Evolutionary conservation across 2,113 vertebrate species (phyloP), one percentile per base, ranked within the genome.

Genomic region (Polypterus bichir): DNA sequence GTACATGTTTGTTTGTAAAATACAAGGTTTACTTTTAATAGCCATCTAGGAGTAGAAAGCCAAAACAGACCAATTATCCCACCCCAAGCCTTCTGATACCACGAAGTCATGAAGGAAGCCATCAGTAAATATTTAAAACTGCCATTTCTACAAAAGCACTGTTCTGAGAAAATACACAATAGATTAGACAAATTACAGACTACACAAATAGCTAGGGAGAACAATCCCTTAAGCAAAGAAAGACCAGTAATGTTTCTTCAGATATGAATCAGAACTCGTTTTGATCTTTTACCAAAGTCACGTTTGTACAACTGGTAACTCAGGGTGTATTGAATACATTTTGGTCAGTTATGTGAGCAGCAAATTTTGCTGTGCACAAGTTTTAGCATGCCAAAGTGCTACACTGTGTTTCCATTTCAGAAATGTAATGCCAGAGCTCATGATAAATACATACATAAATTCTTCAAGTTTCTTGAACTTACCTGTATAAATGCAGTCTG

Each of bases 361-460:
- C 47, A n/a, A 61, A 74, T 9, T 11, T 47, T 46, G 54, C 8
- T 6, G 57, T 27, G 48, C 73, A 63, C 66, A 65, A 64, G 55
- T 46, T 64, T 51, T 11, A 49, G 62, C 60, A 59, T 69, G 62
- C 71, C 69, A 66, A 76, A 83, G 81, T 88, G 91, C 92, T 98
- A 92, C 96, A 97, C 92, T 93, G 92, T 91, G 91, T 93, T 86
- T 80, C 90, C 90, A 92, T 82, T 84, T 91, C 85, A 77, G 70
- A 86, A 91, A 87, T 91, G 92, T 97, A 91, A 96, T 96, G 92
- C 92, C 96, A 94, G 93, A 97, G 91, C 86, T 89, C 84, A 85
- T 70, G 46, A 10, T 46, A 46, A 8, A 57, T 48, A 62, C 11
- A 59, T 62, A 74, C 72, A 70, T 51, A 48, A 64, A 54, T 62